Base-by-base conservation (phyloP, 2,888 invertebrate genomes). In the Macaria liturata region DNA sequence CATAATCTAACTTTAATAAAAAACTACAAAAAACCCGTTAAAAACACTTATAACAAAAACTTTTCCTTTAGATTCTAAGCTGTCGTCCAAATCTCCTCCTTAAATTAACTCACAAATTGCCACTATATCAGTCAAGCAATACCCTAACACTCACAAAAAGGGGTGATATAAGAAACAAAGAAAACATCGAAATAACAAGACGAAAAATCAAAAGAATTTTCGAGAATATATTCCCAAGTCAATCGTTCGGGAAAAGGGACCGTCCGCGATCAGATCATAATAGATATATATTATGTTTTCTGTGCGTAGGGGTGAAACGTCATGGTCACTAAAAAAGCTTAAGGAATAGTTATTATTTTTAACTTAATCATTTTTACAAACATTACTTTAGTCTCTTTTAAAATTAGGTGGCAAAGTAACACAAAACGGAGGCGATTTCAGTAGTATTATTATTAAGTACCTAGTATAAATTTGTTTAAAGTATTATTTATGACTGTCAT, bases 191-290 rank as follows among this genome's bases (percentile, higher is more conserved):
- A 78, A 81, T 84, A 83, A 84, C 81, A 83, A 78, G 81, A 72
- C 67, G 72, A 58, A 65, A 64, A 61, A 61, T 62, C 61, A 62
- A 66, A 66, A 62, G 47, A 42, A 42, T 42, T 8, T 42, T 42
- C 42, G 42, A 42, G 42, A 3, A 42, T 54, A 50, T 72, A 82
- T 76, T 83, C 86, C 88, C 88, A 64, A 81, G 86, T 77, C 85
- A 83, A 86, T 86, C 83, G 84, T 88, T 81, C 62, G 76, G 80
- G 80, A 80, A 75, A 81, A 81, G 80, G 82, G 83, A 63, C 68
- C 3, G 49, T 76, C 76, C 71, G 70, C 80, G 84, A 88, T 88
- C 86, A 78, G 84, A 86, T 85, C 79, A 85, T 84, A 86, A 89
- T 88, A 85, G 81, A 87, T 86, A 84, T 84, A 86, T 84, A 84